Evolutionary conservation across 2,888 invertebrate genomes (phyloP).

Genomic region (Lasioglossum morio): DNA sequence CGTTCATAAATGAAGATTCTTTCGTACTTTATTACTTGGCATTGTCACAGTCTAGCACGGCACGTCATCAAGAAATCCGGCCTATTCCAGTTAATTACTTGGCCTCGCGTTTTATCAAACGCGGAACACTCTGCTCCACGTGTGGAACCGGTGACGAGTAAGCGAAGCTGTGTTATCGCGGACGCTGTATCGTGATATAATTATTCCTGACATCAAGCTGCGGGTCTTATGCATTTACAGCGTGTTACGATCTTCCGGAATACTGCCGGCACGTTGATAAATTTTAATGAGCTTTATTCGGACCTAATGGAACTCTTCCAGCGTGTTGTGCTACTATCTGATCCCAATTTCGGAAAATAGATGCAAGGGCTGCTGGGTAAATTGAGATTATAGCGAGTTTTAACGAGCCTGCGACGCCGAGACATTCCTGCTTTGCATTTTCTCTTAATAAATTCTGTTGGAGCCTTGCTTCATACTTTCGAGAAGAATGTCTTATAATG

Average conservation of each 20-base stretch:
- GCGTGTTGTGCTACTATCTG: neutral
- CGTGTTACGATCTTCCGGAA: neutral
- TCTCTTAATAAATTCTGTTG: neutral
- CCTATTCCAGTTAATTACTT: constrained; percentile 14
- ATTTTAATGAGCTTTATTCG: neutral
- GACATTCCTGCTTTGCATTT: neutral
- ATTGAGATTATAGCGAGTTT: neutral
- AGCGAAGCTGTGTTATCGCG: no score
- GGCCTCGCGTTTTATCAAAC: constrained; percentile 14
- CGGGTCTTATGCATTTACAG: neutral
- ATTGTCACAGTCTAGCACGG: neutral
- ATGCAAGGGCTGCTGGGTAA: neutral
- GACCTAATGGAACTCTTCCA: neutral
- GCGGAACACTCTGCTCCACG: neutral
- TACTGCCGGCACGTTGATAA: neutral
- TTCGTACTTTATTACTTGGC: constrained; percentile 39
- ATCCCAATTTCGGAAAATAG: neutral
- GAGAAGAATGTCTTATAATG: neutral
- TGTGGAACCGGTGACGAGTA: neutral
- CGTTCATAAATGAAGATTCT: constrained; percentile 42
- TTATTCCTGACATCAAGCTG: neutral
- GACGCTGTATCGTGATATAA: neutral
- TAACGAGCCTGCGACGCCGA: neutral
- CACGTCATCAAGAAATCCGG: neutral
- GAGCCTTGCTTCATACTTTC: neutral